These are phyloP conservation scores for Andrena flavipes DNA, from an alignment of 2,888 invertebrate species.

Conservation along the genomic window DNA sequence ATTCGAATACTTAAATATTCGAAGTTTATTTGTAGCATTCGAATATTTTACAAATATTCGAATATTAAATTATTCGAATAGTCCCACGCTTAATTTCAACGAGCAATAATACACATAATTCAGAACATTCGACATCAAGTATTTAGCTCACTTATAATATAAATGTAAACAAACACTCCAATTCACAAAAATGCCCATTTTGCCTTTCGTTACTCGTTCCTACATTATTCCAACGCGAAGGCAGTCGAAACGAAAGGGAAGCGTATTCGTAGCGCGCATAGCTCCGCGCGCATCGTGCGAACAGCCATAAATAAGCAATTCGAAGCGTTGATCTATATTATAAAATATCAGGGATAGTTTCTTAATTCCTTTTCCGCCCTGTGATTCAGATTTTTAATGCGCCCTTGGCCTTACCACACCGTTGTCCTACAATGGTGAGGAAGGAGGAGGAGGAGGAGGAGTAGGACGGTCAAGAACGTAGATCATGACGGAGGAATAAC, in stretches of 20 bases:
- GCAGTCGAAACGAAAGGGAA: neutral
- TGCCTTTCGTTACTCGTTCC: neutral
- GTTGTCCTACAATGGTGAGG: slow-evolving; percentile 55
- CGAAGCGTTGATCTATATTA: slow-evolving; percentile 6
- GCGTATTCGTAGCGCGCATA: neutral
- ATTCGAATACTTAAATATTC: too few species aligned
- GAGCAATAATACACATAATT: too few species aligned
- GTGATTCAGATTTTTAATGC: slow-evolving; percentile 63
- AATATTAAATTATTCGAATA: too few species aligned
- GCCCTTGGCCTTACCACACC: slow-evolving; percentile 67
- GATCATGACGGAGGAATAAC: slow-evolving; percentile 51
- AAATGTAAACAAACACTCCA: neutral
- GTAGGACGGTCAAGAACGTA: slow-evolving; percentile 58
- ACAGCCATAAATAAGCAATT: neutral
- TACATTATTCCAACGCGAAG: too few species aligned
- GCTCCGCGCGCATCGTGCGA: neutral
- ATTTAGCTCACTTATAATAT: too few species aligned
- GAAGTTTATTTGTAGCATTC: too few species aligned
- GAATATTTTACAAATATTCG: too few species aligned
- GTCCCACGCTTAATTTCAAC: too few species aligned
- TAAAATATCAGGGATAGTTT: slow-evolving; percentile 48
- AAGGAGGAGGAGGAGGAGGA: slow-evolving; percentile 64
- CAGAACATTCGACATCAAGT: too few species aligned
- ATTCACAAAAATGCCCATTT: neutral
- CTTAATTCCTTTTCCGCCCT: slow-evolving; percentile 52